Evolutionary conservation across 2,888 invertebrate genomes (phyloP).

Genomic region (Griposia aprilina): DNA sequence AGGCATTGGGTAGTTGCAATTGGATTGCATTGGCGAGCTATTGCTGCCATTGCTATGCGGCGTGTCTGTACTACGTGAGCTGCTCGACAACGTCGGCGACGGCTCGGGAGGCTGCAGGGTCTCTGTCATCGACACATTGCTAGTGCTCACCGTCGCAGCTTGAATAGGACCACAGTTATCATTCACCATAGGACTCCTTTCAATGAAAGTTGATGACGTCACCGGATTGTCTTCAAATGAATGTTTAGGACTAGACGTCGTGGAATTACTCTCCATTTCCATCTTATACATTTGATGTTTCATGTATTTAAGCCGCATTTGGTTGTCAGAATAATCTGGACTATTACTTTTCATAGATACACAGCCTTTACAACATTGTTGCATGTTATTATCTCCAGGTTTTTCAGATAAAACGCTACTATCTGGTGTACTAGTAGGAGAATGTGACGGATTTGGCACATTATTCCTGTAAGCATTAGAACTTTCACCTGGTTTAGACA

Average conservation of each 20-base stretch:
- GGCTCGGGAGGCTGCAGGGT: conserved; percentile 89
- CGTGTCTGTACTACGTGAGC: conserved; percentile 88
- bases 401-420: conserved; percentile 87
- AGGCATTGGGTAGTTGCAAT: conserved; percentile 83
- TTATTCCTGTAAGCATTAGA: conserved; percentile 80
- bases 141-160: conserved; percentile 96
- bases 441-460: conserved; percentile 83
- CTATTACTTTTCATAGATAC: conserved; percentile 83
- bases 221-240: conserved; percentile 91
- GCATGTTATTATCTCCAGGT: conserved; percentile 73
- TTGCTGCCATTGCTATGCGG: conserved; percentile 84
- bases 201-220: conserved; percentile 92
- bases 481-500: conserved; percentile 76
- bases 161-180: conserved; percentile 94
- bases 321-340: conserved; percentile 82
- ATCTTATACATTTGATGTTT: conserved; percentile 85
- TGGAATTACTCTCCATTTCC: conserved; percentile 87
- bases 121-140: conserved; percentile 93
- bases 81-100: conserved; percentile 91
- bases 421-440: conserved; percentile 87
- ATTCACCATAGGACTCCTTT: conserved; percentile 90
- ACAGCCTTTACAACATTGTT: conserved; percentile 90
- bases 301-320: conserved; percentile 83
- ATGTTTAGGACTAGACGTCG: conserved; percentile 90
- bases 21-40: conserved; percentile 80